Evolutionary conservation across 2,113 vertebrate species (phyloP).

Genomic region (Todiramphus chloris): DNA sequence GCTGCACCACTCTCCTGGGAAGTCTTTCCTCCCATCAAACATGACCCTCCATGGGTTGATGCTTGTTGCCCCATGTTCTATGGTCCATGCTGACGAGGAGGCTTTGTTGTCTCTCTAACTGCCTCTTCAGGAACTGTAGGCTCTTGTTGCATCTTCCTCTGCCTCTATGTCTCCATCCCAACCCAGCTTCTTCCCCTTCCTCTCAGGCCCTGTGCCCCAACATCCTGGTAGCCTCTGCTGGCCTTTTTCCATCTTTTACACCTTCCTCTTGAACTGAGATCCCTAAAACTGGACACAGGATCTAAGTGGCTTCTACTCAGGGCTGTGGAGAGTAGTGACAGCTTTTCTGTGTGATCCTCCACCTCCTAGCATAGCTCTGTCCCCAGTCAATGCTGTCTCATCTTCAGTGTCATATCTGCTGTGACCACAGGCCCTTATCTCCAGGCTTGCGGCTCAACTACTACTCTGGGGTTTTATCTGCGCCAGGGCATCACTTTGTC

Average conservation of each 20-base stretch:
- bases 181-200: background rate
- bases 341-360: background rate
- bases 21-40: background rate
- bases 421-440: background rate
- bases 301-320: background rate
- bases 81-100: background rate
- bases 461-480: background rate
- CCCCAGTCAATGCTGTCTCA: background rate
- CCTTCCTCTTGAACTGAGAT: background rate
- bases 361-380: background rate
- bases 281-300: background rate
- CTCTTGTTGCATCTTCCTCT: background rate
- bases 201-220: background rate
- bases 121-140: background rate
- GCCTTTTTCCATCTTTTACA: background rate
- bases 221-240: background rate
- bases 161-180: background rate
- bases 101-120: background rate
- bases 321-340: background rate
- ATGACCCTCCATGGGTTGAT: rapidly evolving
- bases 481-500: background rate
- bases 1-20: background rate
- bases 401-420: background rate
- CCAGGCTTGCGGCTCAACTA: background rate
- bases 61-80: background rate